Percentiles rank a stretch among this genome's conserved stretches.
Evolutionary conservation across 2,113 vertebrate genomes (phyloP).

Genomic region (Vulpes ferrilata): DNA sequence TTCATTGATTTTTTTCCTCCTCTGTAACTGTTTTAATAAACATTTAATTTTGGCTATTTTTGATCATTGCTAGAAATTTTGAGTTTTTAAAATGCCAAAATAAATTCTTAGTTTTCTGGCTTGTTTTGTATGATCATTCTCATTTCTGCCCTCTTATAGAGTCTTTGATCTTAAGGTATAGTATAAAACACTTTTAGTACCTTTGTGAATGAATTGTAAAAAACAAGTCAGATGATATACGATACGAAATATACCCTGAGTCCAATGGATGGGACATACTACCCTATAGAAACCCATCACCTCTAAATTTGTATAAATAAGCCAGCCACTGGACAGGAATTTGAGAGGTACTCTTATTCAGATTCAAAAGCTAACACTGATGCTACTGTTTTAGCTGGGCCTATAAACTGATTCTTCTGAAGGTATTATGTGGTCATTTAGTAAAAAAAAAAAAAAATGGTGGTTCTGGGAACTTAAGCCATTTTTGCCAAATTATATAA

Average conservation of each 20-base stretch:
- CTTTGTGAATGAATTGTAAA: background rate
- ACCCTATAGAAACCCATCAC: background rate
- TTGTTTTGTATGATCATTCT: background rate
- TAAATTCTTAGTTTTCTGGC: background rate
- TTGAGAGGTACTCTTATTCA: background rate
- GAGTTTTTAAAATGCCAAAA: conserved; percentile 46
- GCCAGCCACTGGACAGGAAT: background rate
- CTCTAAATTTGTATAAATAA: background rate
- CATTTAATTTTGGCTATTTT: conserved; percentile 23
- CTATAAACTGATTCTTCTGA: background rate
- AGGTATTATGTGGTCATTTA: background rate
- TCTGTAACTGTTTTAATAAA: conserved; percentile 18
- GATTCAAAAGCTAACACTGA: background rate
- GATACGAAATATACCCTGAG: background rate
- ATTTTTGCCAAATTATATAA: conserved; percentile 2
- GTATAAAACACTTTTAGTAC: conserved; percentile 4
- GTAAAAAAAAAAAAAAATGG: background rate
- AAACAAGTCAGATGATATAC: background rate
- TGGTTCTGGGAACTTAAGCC: background rate
- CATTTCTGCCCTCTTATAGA: background rate
- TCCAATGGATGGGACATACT: background rate
- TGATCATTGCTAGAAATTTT: background rate
- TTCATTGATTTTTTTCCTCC: background rate
- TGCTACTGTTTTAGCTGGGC: background rate
- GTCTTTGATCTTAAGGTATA: background rate